Percentiles rank a stretch among this genome's conserved stretches.
phyloP scores from a whole-genome alignment of 2,888 invertebrate species.

The Mylabris sibirica region DNA sequence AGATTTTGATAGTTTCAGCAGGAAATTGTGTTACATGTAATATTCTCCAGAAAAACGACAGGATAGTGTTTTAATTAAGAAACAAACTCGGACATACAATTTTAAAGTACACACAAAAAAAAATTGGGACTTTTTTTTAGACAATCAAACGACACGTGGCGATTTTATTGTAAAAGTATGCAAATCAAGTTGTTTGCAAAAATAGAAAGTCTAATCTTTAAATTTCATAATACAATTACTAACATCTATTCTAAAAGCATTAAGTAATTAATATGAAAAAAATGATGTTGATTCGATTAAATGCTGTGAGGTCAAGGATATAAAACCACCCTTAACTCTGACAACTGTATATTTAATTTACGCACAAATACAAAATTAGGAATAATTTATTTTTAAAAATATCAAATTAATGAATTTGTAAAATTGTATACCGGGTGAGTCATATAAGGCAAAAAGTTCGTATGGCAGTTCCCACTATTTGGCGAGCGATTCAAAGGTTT shows the following conservation, averaged over 20 bases:
- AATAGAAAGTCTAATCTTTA: neutral
- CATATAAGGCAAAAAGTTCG: no score
- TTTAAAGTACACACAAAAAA: neutral
- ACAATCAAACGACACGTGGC: neutral
- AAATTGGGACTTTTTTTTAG: neutral
- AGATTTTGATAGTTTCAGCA: constrained; percentile 1
- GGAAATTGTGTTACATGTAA: neutral
- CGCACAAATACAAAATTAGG: no score
- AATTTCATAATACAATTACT: neutral
- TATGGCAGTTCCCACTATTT: no score
- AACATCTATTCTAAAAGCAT: no score
- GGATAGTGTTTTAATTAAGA: constrained; percentile 5
- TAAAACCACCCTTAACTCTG: neutral
- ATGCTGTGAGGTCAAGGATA: neutral
- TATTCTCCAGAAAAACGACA: neutral
- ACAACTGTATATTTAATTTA: neutral
- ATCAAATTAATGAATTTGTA: no score
- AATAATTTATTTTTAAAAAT: no score
- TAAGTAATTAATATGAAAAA: no score
- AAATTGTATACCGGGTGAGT: no score
- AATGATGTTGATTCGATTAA: neutral
- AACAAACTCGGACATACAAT: neutral
- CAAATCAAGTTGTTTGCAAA: neutral
- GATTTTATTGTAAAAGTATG: constrained; percentile 7
- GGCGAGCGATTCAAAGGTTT: no score